Base-by-base conservation (phyloP, 2,888 invertebrate genomes). In the Drosophila algonquin region DNA sequence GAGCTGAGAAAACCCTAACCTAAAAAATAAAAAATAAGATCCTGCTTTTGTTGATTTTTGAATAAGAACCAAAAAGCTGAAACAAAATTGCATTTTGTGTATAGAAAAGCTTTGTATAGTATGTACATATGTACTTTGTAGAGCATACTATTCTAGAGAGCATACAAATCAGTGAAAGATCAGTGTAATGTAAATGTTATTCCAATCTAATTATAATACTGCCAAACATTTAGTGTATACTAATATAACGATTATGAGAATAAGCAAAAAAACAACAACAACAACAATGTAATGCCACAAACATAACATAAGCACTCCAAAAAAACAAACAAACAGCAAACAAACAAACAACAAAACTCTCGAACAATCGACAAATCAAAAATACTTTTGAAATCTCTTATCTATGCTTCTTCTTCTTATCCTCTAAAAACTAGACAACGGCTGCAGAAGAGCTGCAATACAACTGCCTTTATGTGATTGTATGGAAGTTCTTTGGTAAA, bases 401-500 rank as follows among this genome's bases (percentile, higher is more conserved):
- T 81, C 73, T 88, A 79, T 87, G 76, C 71, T 87, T 81, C 84
- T 81, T 80, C 83, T 80, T 65, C 77, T 40, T 40, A 40, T 14
- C 40, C 40, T 76, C 62, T 67, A 59, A 76, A 81, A 88, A 76
- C 76, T 77, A 89, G 83, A 87, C 83, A 75, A 75, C 90, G 90
- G 93, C 92, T 90, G 93, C 92, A 85, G 90, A 91, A 84, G 85
- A 85, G 87, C 81, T 89, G 89, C 92, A 94, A 93, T 93, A 94
- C 93, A 94, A 94, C 94, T 95, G 95, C 94, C 94, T 95, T 93
- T 94, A 94, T 94, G 94, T 94, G 93, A 94, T 95, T 92, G 94
- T 95, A 93, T 94, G 94, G 92, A 94, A 94, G 91, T 93, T 94
- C 90, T 93, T 94, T 93, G 94, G 94, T 94, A 94, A 94, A 92